A percentile compares a stretch with the other conserved stretches of the same genome.
Evolutionary conservation across 2,888 invertebrate species (phyloP).

Genomic region (Halictus ligatus): DNA sequence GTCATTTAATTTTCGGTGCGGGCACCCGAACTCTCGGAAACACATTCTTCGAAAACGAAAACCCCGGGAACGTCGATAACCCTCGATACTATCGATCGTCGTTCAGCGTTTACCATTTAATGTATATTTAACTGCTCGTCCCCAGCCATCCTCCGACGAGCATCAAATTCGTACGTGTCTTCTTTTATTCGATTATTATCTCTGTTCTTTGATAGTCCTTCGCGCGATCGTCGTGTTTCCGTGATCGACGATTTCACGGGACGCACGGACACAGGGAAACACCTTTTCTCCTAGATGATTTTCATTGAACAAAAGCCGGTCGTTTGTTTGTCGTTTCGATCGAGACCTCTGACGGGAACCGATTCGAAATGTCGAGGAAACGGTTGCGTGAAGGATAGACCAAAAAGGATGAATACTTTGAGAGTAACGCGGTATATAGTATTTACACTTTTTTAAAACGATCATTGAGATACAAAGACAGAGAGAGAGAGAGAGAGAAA

Average conservation of each 20-base stretch:
- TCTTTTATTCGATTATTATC: neutral
- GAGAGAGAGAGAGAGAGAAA: constrained; percentile 11
- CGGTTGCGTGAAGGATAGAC: constrained; percentile 47
- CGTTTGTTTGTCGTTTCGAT: constrained; percentile 22
- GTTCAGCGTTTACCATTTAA: constrained; percentile 15
- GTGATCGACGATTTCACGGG: neutral
- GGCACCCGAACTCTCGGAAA: constrained; percentile 30
- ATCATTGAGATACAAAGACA: constrained; percentile 29
- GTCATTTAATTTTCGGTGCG: neutral
- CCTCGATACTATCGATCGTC: constrained; percentile 22
- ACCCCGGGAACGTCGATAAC: neutral
- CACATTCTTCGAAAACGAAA: too few relatives aligned
- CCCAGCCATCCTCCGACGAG: neutral
- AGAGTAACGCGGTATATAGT: constrained; percentile 28
- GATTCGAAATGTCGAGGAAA: constrained; percentile 15
- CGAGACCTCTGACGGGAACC: constrained; percentile 2
- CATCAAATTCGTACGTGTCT: neutral
- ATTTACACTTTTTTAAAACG: constrained; percentile 36
- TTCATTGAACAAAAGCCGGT: too few relatives aligned
- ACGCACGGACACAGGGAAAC: constrained; percentile 1
- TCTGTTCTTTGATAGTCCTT: neutral
- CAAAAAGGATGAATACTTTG: constrained; percentile 35
- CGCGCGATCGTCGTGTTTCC: constrained; percentile 7
- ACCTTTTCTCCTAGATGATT: too few relatives aligned
- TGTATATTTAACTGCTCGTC: constrained; percentile 29